These are phyloP conservation scores for Eulemur macaco DNA, from an alignment of 2,113 vertebrate species.

Conservation along the genomic window DNA sequence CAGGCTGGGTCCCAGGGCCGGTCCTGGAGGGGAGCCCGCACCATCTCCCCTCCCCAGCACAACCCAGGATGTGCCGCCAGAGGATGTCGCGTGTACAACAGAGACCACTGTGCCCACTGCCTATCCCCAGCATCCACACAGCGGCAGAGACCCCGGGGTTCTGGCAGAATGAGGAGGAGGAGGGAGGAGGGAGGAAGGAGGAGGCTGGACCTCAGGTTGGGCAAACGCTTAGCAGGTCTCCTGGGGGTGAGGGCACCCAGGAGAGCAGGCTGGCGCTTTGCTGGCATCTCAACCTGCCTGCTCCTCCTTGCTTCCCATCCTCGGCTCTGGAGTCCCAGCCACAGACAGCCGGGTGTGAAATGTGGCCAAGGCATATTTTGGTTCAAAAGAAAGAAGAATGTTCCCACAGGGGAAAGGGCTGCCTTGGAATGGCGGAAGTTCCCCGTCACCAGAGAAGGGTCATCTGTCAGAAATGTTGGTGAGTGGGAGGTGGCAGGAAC, in stretches of 20 bases:
- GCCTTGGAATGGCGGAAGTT: background rate
- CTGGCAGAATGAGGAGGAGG: rapidly evolving
- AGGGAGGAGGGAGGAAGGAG: background rate
- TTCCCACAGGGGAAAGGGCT: background rate
- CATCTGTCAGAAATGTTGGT: background rate
- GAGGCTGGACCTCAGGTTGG: background rate
- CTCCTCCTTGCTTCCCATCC: background rate
- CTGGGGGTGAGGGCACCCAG: background rate
- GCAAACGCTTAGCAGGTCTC: background rate
- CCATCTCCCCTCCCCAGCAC: background rate
- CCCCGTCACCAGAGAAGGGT: background rate
- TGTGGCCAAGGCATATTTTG: background rate
- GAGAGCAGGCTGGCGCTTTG: rapidly evolving
- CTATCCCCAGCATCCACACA: background rate
- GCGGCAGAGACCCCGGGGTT: background rate
- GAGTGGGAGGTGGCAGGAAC: background rate
- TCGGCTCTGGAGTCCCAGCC: background rate
- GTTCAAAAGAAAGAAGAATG: constrained; percentile 11
- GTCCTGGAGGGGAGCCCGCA: background rate
- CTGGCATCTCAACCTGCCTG: rapidly evolving
- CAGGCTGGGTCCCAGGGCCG: background rate
- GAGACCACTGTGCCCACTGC: rapidly evolving
- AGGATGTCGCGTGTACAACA: rapidly evolving
- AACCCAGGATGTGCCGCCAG: background rate
- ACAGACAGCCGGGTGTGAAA: background rate